phyloP scores from a whole-genome alignment of 2,113 vertebrate species.

The Caretta caretta region DNA sequence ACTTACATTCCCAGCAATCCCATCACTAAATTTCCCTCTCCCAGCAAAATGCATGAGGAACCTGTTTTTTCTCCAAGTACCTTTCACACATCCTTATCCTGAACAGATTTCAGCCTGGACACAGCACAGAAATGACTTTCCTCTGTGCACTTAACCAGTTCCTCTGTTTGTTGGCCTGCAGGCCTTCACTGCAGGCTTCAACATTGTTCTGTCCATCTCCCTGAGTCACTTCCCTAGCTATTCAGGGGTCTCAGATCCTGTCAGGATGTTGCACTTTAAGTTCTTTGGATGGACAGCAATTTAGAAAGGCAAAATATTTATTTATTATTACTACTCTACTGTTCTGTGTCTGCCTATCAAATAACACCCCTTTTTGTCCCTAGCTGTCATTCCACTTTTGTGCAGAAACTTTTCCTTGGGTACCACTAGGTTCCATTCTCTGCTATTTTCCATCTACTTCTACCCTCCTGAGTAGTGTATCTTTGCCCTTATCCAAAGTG shows the following conservation, averaged over 20 bases:
- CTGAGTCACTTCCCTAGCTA: not conserved
- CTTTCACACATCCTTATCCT: not conserved
- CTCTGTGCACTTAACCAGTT: not conserved
- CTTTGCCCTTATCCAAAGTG: not conserved
- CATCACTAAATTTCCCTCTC: not conserved
- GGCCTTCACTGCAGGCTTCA: not conserved
- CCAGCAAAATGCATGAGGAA: not conserved
- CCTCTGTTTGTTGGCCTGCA: not conserved
- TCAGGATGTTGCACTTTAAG: not conserved
- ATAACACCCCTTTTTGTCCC: not conserved
- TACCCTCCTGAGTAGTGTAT: not conserved
- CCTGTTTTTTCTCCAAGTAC: not conserved
- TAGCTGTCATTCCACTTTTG: too few species aligned
- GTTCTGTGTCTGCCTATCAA: not conserved
- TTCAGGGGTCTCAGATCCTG: not conserved
- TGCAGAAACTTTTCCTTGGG: not conserved
- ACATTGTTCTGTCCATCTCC: not conserved
- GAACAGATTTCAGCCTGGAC: not conserved
- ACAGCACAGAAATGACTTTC: not conserved
- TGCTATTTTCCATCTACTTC: not conserved
- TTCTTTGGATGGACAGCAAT: not conserved
- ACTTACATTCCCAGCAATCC: accelerated
- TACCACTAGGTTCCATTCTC: not conserved
- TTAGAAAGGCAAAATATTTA: slow-evolving; percentile 2
- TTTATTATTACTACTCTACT: not conserved